Evolutionary conservation across 2,797 vertebrate species (phyloP), one percentile per base, ranked within the genome.

Genomic region (Geotrypetes seraphini): DNA sequence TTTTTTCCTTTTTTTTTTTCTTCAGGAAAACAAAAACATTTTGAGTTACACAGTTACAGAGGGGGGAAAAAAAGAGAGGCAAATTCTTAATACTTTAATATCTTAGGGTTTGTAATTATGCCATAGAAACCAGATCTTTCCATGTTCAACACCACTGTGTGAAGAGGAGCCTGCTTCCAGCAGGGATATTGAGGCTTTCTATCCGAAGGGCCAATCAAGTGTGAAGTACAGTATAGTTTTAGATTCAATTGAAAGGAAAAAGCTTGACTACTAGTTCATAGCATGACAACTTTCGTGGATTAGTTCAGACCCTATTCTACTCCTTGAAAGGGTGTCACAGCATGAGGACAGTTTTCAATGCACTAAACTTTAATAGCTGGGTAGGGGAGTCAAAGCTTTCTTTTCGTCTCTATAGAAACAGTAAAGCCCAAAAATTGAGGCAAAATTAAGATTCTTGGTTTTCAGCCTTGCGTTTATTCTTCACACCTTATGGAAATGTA

Each of bases 241-340:
- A 85, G 88, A 83, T 85, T 79, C 64, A 86, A 87, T 90, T 96
- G 87, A 92, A 91, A 92, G 89, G 87, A 82, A 92, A 92, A 77
- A 87, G 85, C 81, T 90, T 91, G 90, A 89, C 91, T 83, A 79
- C 83, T 78, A 83, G 86, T 91, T 96, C 86, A 90, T 90, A 90
- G 89, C 85, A 79, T 89, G 79, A 83, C 88, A 96, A 95, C 90
- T 91, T 92, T 92, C 88, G 93, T 90, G 90, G 92, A 96, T 96
- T 96, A 95, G 91, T 87, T 88, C 88, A 92, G 88, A 90, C 86
- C 87, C 90, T 89, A 91, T 96, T 95, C 90, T 92, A 85, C 79
- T 83, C 71, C 6, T 53, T 92, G 89, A 95, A 98, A 96, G 81
- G 78, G 72, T 80, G 88, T 86, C 91, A 89, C 91, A 98, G 95